Percentiles rank a stretch among this genome's conserved stretches.
Evolutionary conservation across 1,140 invertebrate genomes (phyloP).

Genomic region (Trichogramma pretiosum): DNA sequence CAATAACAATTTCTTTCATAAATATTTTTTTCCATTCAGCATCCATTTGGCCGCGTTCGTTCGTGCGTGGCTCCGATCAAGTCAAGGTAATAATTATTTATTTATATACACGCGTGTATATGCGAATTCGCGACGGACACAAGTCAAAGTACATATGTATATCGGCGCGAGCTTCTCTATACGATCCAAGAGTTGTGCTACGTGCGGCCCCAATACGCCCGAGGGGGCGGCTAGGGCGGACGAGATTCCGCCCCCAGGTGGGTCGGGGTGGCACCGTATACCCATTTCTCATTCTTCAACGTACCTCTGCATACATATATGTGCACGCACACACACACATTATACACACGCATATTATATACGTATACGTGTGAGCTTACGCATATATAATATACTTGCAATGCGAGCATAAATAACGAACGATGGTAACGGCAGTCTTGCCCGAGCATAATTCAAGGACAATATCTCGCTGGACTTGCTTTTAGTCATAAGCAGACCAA

Average conservation of each 20-base stretch:
- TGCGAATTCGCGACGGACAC: background rate
- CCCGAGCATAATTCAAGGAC: too few species aligned
- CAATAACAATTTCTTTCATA: too few species aligned
- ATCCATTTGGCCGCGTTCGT: too few species aligned
- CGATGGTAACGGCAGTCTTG: background rate
- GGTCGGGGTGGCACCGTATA: conserved; percentile 37
- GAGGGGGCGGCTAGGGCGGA: conserved; percentile 40
- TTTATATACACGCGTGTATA: background rate
- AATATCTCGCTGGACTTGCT: too few species aligned
- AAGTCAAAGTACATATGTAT: background rate
- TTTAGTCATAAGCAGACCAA: too few species aligned
- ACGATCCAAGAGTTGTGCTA: conserved; percentile 18
- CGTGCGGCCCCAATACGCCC: conserved; percentile 39
- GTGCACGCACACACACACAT: too few species aligned
- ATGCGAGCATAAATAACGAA: conserved; percentile 5
- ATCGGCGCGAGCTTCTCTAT: background rate
- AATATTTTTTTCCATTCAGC: too few species aligned
- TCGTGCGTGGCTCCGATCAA: too few species aligned
- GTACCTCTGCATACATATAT: conserved; percentile 4
- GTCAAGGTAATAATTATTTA: too few species aligned
- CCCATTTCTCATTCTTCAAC: conserved; percentile 39
- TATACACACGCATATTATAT: too few species aligned
- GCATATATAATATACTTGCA: conserved; percentile 2
- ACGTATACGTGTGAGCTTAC: too few species aligned
- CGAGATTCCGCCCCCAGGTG: conserved; percentile 45